phyloP scores from a whole-genome alignment of 2,113 vertebrate species.

The Labeo catla region DNA sequence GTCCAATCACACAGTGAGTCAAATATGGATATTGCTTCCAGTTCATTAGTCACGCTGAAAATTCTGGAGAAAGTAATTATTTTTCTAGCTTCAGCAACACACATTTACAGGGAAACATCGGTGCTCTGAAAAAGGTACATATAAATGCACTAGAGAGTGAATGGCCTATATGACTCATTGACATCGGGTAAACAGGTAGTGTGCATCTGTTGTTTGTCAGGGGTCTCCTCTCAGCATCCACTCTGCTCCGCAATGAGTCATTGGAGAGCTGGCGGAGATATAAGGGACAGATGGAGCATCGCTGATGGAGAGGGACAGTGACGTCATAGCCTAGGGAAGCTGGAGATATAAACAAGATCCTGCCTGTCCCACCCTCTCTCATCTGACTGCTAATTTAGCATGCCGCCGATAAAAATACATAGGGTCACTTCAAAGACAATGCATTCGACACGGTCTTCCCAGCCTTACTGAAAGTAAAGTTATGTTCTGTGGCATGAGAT shows the following conservation, averaged over 20 bases:
- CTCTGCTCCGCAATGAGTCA: slow-evolving; percentile 31
- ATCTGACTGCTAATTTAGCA: slow-evolving; percentile 29
- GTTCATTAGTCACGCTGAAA: neutral
- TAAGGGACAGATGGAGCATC: slow-evolving; percentile 56
- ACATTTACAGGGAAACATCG: neutral
- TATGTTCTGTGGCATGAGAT: neutral
- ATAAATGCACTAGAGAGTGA: neutral
- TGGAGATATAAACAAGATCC: slow-evolving; percentile 47
- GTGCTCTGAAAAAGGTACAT: neutral
- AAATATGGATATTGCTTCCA: neutral
- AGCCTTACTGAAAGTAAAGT: neutral
- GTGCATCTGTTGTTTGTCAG: slow-evolving; percentile 49
- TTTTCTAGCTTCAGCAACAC: neutral
- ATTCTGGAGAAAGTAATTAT: neutral
- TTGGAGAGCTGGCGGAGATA: slow-evolving; percentile 42
- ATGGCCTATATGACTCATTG: neutral
- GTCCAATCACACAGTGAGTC: neutral
- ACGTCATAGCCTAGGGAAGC: slow-evolving; percentile 49
- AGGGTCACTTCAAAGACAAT: slow-evolving; percentile 27
- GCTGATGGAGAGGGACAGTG: slow-evolving; percentile 46
- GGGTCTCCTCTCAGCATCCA: slow-evolving; percentile 18
- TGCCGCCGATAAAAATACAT: slow-evolving; percentile 25
- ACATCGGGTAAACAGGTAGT: slow-evolving; percentile 6
- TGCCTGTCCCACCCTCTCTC: slow-evolving; percentile 11
- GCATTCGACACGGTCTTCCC: neutral